A percentile compares a stretch with the other conserved stretches of the same genome.
Evolutionary conservation across 2,113 vertebrate genomes (phyloP).

Genomic region (Bubo bubo): DNA sequence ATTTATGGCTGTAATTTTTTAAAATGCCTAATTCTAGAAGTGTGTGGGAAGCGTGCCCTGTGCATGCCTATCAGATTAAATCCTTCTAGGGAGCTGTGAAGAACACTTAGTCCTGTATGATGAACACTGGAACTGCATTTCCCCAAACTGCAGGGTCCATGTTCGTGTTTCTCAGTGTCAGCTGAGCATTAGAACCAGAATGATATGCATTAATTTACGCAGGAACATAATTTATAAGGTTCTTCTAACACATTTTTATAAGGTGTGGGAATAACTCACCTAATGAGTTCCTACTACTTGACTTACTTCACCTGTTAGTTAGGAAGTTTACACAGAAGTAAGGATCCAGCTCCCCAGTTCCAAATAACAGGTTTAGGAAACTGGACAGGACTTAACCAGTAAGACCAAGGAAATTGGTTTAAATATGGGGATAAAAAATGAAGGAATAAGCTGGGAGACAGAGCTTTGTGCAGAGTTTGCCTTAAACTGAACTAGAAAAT

Average conservation of each 20-base stretch:
- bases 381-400: neutral
- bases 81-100: neutral
- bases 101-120: neutral
- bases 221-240: neutral
- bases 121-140: neutral
- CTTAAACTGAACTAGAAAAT: neutral
- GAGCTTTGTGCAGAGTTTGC: neutral
- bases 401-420: neutral
- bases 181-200: neutral
- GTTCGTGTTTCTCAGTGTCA: neutral
- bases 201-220: neutral
- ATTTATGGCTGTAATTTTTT: neutral
- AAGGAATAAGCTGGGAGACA: neutral
- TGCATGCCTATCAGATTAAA: neutral
- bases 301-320: neutral
- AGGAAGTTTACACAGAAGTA: neutral
- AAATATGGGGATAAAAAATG: neutral
- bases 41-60: fast-evolving
- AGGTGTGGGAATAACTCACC: neutral
- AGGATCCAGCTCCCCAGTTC: neutral
- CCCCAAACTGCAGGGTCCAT: neutral
- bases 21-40: neutral
- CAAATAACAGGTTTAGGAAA: neutral
- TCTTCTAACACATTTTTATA: neutral
- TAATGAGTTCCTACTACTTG: neutral